Evolutionary conservation across 1,140 invertebrate species (phyloP).

Genomic region (Cotesia vestalis): DNA sequence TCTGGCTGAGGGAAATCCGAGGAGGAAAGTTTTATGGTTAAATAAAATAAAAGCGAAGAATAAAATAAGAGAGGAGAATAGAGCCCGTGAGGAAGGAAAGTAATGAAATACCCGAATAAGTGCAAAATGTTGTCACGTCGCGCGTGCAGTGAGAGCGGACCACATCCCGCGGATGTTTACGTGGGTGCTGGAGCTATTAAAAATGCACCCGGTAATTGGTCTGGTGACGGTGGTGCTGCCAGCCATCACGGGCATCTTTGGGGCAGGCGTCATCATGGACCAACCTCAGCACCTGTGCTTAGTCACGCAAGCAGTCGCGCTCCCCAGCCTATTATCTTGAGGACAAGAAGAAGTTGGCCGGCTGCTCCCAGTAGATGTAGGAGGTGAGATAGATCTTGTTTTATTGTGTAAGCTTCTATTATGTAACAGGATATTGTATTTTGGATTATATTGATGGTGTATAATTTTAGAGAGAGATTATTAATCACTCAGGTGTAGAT

Average conservation of each 20-base stretch:
- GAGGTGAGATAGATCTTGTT: slow-evolving; percentile 63
- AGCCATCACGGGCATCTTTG: slow-evolving; percentile 60
- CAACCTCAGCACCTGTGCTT: slow-evolving; percentile 74
- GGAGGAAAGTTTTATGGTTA: slow-evolving; percentile 8
- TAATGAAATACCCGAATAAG: slow-evolving; percentile 61
- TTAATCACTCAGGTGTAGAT: too few species aligned
- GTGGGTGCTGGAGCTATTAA: slow-evolving; percentile 46
- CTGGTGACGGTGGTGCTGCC: neutral
- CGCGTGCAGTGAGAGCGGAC: slow-evolving; percentile 73
- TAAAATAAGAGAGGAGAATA: neutral
- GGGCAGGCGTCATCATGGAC: slow-evolving; percentile 68
- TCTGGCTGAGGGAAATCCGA: too few species aligned
- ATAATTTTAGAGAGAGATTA: too few species aligned
- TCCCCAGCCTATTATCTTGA: slow-evolving; percentile 69
- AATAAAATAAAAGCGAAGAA: neutral
- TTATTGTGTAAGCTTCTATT: neutral
- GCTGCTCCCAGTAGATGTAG: slow-evolving; percentile 72
- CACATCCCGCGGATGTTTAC: slow-evolving; percentile 64
- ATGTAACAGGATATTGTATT: neutral
- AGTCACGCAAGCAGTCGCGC: slow-evolving; percentile 59
- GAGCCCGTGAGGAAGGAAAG: slow-evolving; percentile 32
- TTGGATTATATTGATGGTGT: too few species aligned
- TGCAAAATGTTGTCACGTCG: slow-evolving; percentile 63
- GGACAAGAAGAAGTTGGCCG: slow-evolving; percentile 73
- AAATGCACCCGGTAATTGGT: slow-evolving; percentile 37